Evolutionary conservation across 2,113 vertebrate species (phyloP).

Genomic region (Perca flavescens): DNA sequence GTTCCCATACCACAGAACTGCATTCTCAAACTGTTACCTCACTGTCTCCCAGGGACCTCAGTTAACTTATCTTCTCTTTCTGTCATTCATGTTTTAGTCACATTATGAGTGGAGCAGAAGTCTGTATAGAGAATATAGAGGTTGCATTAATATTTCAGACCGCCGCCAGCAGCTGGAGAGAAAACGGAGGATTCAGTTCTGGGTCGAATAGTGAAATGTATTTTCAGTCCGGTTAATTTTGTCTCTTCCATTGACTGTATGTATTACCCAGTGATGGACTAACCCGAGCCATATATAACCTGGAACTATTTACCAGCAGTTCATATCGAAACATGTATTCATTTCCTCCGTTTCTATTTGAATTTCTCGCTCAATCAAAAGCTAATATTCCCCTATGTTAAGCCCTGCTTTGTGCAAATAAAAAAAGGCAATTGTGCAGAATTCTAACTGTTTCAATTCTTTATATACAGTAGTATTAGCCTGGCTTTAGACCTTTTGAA

Average conservation of each 20-base stretch:
- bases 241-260: neutral
- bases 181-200: constrained; percentile 8
- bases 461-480: neutral
- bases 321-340: neutral
- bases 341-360: neutral
- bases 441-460: neutral
- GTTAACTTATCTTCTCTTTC: neutral
- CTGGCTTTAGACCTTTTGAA: too few relatives aligned
- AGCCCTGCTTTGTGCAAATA: too few relatives aligned
- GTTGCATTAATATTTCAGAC: constrained; percentile 27
- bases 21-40: neutral
- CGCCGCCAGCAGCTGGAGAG: neutral
- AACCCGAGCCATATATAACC: neutral
- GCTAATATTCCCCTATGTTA: too few relatives aligned
- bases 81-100: neutral
- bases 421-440: too few relatives aligned
- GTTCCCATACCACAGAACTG: too few relatives aligned
- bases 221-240: constrained; percentile 24
- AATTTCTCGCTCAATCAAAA: neutral
- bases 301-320: neutral
- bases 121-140: neutral
- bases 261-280: neutral
- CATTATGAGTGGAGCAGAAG: neutral
- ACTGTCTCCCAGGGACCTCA: too few relatives aligned
- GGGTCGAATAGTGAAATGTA: constrained; percentile 1